Base-by-base conservation (phyloP, 2,797 vertebrate genomes). In the Adrianichthys oophorus region DNA sequence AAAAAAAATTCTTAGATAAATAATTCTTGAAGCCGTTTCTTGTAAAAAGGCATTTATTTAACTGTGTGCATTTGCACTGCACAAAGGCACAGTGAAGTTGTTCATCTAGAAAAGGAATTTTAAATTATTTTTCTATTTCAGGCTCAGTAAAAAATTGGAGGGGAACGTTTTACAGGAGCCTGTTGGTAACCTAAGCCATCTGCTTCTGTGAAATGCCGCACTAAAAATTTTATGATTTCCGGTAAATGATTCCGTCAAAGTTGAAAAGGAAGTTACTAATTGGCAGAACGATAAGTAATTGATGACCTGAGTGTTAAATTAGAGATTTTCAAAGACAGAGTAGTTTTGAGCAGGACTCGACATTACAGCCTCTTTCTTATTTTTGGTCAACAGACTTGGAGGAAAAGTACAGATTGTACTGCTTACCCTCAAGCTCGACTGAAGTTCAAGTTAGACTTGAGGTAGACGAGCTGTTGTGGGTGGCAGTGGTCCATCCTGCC, bases 271-370 rank as follows among this genome's bases (percentile, higher is more conserved):
- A 84, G 62, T 62, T 17, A 45, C 67, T 82, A 82, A 89, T 87
- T 87, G 79, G 78, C 68, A 71, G 70, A 78, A 69, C 59, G 70
- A 78, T 86, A 78, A 89, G 68, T 86, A 80, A 89, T 86, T 86
- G 69, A 88, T 85, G 60, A 80, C 63, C 18, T 78, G 64, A 65
- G 50, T 53, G 61, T 73, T 74, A 21, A 76, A 85, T 85, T 65
- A 63, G 63, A 56, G 47, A 76, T 75, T 85, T 89, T 86, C 71
- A 88, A 86, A 86, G 78, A 56, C 64, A 65, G 59, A 59, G 44
- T 15, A 4, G 24, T 64, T 46, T 70, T 58, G 55, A 78, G 66
- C 52, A 54, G 60, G 56, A 76, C 56, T 68, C 55, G 76, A 63
- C 57, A 69, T 82, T 64, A 67, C 52, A 44, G 52, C 45, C 42